These are phyloP conservation scores for Sminthurides bifidus DNA, from an alignment of 1,140 invertebrate genomes.

Conservation along the genomic window DNA sequence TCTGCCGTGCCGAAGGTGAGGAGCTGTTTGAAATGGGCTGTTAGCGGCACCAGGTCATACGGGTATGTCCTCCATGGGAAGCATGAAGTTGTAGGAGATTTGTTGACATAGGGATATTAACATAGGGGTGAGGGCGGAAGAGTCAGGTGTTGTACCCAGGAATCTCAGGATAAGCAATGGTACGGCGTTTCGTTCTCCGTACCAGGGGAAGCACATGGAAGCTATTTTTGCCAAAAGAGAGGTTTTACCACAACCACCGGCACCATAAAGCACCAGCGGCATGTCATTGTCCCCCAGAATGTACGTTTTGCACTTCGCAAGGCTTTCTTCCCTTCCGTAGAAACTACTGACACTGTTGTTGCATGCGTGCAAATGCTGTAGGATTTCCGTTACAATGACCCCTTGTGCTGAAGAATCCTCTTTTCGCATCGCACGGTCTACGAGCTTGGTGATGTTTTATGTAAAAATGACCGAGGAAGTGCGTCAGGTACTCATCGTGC, in stretches of 20 bases:
- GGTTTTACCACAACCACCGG: constrained; percentile 95
- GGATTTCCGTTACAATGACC: constrained; percentile 86
- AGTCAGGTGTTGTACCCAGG: constrained; percentile 92
- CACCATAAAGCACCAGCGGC: constrained; percentile 86
- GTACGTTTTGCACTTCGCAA: constrained; percentile 69
- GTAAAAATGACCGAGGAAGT: constrained; percentile 93
- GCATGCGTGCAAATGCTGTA: constrained; percentile 92
- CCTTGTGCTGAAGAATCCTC: constrained; percentile 87
- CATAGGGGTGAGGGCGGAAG: constrained; percentile 83
- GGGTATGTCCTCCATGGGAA: constrained; percentile 84
- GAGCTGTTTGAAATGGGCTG: constrained; percentile 89
- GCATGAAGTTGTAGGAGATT: constrained; percentile 89
- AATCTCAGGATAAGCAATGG: constrained; percentile 84
- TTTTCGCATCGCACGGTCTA: constrained; percentile 87
- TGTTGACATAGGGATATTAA: constrained; percentile 91
- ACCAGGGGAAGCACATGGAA: constrained; percentile 31
- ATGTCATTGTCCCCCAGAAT: constrained; percentile 68
- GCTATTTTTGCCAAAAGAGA: constrained; percentile 88
- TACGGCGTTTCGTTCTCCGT: constrained; percentile 39
- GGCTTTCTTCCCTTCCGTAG: constrained; percentile 78
- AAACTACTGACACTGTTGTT: constrained; percentile 94
- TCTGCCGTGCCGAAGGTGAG: constrained; percentile 64
- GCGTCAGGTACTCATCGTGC: constrained; percentile 84
- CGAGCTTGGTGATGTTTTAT: constrained; percentile 82
- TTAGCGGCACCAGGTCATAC: constrained; percentile 90